phyloP scores from a whole-genome alignment of 2,113 vertebrate genomes.

The Sceloporus undulatus region DNA sequence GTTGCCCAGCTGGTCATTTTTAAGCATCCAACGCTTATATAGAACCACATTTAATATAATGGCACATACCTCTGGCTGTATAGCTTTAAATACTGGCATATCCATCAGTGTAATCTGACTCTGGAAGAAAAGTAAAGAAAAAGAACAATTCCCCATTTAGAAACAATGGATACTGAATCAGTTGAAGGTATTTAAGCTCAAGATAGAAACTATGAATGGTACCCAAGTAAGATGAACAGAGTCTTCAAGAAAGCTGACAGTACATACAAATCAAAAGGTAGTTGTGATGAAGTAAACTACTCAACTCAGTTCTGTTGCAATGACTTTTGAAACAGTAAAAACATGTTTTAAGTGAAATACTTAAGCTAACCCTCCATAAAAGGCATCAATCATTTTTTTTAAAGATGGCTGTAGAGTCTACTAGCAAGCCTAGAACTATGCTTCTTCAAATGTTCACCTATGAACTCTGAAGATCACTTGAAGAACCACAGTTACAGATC shows the following conservation, averaged over 20 bases:
- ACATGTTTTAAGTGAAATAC: too few relatives aligned
- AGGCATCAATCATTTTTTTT: too few relatives aligned
- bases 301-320: background rate
- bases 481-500: too few relatives aligned
- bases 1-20: background rate
- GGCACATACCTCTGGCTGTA: slow-evolving; percentile 91
- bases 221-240: too few relatives aligned
- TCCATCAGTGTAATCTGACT: slow-evolving; percentile 97
- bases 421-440: too few relatives aligned
- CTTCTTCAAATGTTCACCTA: too few relatives aligned
- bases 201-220: background rate
- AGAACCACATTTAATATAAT: background rate
- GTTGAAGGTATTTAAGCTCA: background rate
- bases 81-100: slow-evolving; percentile 93
- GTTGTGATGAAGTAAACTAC: background rate
- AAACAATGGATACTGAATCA: background rate
- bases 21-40: slow-evolving; percentile 1
- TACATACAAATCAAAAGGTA: background rate
- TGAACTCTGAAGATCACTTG: too few relatives aligned
- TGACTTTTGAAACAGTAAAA: too few relatives aligned
- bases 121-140: slow-evolving; percentile 74
- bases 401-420: too few relatives aligned
- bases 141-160: background rate
- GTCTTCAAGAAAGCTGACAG: background rate
- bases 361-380: too few relatives aligned